Evolutionary conservation across 30 jellyfish, hydroid and myxozoan species (phyloP).

Genomic region (Pseudorhiza aurosa): DNA sequence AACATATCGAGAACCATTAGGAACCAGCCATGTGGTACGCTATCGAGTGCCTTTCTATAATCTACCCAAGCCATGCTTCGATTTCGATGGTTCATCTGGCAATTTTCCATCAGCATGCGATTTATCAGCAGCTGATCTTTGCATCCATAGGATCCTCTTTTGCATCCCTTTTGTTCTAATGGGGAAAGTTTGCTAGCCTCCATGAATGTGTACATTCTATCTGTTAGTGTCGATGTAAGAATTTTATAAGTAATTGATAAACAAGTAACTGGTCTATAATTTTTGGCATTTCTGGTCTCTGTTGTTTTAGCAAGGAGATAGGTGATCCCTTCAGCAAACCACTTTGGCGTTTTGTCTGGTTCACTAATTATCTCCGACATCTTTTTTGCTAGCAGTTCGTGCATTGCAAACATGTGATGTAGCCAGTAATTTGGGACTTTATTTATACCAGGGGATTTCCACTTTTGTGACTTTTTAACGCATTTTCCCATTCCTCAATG

Average conservation of each 20-base stretch:
- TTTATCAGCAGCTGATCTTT: conserved; percentile 34
- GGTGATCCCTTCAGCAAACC: conserved; percentile 17
- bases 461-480: conserved; percentile 12
- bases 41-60: conserved; percentile 38
- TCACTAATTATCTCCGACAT: neutral
- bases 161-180: conserved; percentile 24
- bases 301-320: neutral
- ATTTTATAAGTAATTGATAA: conserved; percentile 1
- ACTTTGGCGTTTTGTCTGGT: neutral
- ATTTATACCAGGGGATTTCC: conserved; percentile 56
- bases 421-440: conserved; percentile 50
- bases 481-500: neutral
- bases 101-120: conserved; percentile 27
- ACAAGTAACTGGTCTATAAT: conserved; percentile 17
- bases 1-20: neutral
- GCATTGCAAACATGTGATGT: neutral
- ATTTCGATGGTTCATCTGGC: neutral
- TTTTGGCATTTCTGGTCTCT: conserved; percentile 1
- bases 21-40: conserved; percentile 41
- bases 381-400: conserved; percentile 4
- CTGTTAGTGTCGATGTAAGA: conserved; percentile 1
- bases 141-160: conserved; percentile 13
- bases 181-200: conserved; percentile 10
- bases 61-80: conserved; percentile 54
- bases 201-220: conserved; percentile 12